Evolutionary conservation across 1,140 invertebrate species (phyloP).

Genomic region (Polypedilum pembai): DNA sequence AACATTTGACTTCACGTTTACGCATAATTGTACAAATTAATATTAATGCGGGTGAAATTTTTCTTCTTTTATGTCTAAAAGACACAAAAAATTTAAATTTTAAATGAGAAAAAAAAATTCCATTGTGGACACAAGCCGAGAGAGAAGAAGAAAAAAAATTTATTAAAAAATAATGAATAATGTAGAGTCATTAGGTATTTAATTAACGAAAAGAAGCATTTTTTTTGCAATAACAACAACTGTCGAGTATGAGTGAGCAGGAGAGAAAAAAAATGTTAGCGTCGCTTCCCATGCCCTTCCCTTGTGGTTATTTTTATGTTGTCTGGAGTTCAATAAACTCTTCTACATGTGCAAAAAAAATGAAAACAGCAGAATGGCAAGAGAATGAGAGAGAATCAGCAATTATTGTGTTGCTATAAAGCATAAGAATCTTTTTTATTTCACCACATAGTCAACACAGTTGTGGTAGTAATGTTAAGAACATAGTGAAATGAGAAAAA

Average conservation of each 20-base stretch:
- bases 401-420: neutral
- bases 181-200: neutral
- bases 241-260: neutral
- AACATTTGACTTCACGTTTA: neutral
- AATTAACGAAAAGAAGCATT: too few species aligned
- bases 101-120: neutral
- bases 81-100: neutral
- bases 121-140: constrained; percentile 1
- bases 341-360: neutral
- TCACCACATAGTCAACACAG: too few species aligned
- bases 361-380: neutral
- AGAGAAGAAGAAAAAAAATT: neutral
- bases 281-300: constrained; percentile 9
- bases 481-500: neutral
- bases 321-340: neutral
- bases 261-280: neutral
- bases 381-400: constrained; percentile 1
- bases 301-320: neutral
- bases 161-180: neutral
- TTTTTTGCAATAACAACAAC: too few species aligned
- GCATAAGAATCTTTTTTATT: neutral
- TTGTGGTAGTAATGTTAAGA: neutral
- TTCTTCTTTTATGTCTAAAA: too few species aligned
- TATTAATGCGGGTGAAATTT: neutral
- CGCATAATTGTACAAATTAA: constrained; percentile 6